These are phyloP conservation scores for Triplophysa rosa DNA, from an alignment of 2,113 vertebrate species.

Conservation along the genomic window DNA sequence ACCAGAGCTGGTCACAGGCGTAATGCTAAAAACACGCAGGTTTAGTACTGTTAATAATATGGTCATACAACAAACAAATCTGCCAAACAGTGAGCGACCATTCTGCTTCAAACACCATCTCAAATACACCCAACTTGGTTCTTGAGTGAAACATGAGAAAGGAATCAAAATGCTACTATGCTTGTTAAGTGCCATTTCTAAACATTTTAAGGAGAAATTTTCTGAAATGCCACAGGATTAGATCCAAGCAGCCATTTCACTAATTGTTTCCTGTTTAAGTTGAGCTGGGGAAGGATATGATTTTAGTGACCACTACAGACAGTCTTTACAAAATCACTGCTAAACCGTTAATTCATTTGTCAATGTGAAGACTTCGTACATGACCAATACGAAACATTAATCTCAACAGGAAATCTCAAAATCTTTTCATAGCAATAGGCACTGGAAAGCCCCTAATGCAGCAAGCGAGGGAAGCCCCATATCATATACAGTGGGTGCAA, in stretches of 20 bases:
- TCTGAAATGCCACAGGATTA: conserved; percentile 10
- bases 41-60: neutral
- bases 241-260: conserved; percentile 20
- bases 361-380: neutral
- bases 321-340: neutral
- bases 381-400: conserved; percentile 11
- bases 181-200: neutral
- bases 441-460: conserved; percentile 43
- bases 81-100: neutral
- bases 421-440: conserved; percentile 9
- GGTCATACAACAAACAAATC: neutral
- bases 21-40: too few species aligned
- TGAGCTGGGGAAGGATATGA: conserved; percentile 8
- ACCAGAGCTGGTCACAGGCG: neutral
- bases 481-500: neutral
- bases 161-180: neutral
- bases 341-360: neutral
- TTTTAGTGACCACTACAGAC: neutral
- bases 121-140: neutral
- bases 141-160: neutral
- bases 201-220: neutral
- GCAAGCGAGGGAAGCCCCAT: neutral
- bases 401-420: conserved; percentile 20
- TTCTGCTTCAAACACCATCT: neutral
- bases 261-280: conserved; percentile 36